Conservation (phyloP, 1,140 invertebrate genomes). For the Cotesia vestalis region DNA sequence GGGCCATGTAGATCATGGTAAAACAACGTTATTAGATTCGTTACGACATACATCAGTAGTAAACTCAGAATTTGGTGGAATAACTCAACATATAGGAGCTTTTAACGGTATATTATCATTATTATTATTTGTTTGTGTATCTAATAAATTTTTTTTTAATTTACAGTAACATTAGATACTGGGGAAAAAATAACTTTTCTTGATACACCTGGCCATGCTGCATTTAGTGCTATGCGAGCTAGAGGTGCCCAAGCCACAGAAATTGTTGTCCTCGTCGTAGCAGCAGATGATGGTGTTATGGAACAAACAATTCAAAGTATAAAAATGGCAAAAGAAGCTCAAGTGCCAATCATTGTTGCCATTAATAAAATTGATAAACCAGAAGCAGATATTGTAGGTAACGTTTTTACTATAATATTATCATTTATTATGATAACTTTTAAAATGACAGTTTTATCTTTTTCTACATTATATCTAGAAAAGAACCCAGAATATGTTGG, state of each 20-base stretch:
- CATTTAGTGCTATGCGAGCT: conserved; percentile 90
- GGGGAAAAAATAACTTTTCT: conserved; percentile 90
- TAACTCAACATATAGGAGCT: conserved; percentile 99
- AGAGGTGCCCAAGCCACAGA: conserved; percentile 94
- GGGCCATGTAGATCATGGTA: conserved; percentile 99
- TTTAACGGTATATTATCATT: conserved; percentile 77
- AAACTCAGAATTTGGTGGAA: conserved; percentile 95
- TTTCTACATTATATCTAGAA: conserved; percentile 68
- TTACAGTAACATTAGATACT: conserved; percentile 72
- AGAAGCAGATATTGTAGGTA: conserved; percentile 83
- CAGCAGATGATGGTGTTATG: conserved; percentile 99
- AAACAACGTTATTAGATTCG: conserved; percentile 95
- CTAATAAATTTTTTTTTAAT: conserved; percentile 32
- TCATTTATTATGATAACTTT: conserved; percentile 9
- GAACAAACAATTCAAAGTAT: conserved; percentile 92
- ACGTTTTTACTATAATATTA: conserved; percentile 40
- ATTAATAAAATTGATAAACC: conserved; percentile 98
- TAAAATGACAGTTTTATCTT: conserved; percentile 9
- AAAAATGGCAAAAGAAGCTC: conserved; percentile 77
- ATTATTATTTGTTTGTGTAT: neutral
- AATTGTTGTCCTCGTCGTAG: conserved; percentile 95
- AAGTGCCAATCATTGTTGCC: conserved; percentile 96
- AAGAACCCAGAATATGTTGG: conserved; percentile 77
- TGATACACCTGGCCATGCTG: conserved; percentile 99
- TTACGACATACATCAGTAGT: conserved; percentile 88